phyloP scores from a whole-genome alignment of 2,113 vertebrate species.

The Ptilonorhynchus violaceus region DNA sequence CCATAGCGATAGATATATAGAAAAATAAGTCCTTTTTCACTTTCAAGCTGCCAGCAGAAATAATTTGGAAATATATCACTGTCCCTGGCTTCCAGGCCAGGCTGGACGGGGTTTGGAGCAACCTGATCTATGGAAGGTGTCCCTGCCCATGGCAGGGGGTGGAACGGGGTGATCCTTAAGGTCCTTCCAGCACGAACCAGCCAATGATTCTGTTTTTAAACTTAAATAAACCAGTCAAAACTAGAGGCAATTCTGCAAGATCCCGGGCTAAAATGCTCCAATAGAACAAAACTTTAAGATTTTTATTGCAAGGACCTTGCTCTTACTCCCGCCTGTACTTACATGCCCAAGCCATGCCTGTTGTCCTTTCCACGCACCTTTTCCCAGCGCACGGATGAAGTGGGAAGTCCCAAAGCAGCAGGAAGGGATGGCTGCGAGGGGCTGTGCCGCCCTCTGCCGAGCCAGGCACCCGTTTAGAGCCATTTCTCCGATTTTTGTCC shows the following conservation, averaged over 20 bases:
- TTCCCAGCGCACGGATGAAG: accelerated
- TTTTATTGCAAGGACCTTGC: too few relatives aligned
- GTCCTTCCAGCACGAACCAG: neutral
- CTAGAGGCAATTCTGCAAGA: neutral
- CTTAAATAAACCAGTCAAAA: neutral
- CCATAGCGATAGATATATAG: accelerated
- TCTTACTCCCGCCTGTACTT: accelerated
- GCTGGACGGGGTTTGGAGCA: neutral
- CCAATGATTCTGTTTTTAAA: neutral
- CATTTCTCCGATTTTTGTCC: accelerated
- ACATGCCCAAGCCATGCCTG: accelerated
- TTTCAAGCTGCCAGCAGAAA: neutral
- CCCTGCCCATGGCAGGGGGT: neutral
- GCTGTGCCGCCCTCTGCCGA: neutral
- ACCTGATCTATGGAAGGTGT: neutral
- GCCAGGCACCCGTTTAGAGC: accelerated
- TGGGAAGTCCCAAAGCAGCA: accelerated
- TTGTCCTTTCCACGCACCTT: accelerated
- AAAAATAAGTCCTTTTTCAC: neutral
- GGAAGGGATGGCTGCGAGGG: neutral
- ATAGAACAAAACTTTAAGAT: accelerated
- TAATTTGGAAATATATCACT: neutral
- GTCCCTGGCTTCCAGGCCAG: neutral
- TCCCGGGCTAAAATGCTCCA: too few relatives aligned
- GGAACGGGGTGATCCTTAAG: neutral